Evolutionary conservation across 37 sponge, comb jelly and placozoan genomes (phyloP).

Genomic region (Spongilla lacustris): DNA sequence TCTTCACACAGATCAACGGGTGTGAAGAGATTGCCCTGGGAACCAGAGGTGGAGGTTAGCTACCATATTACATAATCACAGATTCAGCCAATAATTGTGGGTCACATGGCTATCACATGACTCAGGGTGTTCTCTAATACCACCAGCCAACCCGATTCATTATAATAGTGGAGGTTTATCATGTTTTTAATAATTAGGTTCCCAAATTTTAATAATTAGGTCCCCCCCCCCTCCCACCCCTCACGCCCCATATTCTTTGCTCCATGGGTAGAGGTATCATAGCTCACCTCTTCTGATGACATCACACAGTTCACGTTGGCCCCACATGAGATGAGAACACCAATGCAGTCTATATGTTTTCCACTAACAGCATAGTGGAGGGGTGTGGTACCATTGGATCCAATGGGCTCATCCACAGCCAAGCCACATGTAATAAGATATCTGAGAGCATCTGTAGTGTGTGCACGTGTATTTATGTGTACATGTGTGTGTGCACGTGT

Average conservation of each 20-base stretch:
- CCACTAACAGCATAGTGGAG: conserved; percentile 75
- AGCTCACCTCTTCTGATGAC: conserved; percentile 55
- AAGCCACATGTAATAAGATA: conserved; percentile 52
- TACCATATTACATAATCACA: no score
- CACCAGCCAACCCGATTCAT: not conserved
- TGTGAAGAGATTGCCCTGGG: conserved; percentile 37
- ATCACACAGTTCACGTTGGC: conserved; percentile 64
- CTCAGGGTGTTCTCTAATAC: no score
- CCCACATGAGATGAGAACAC: conserved; percentile 51
- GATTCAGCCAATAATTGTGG: no score
- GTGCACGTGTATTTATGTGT: not conserved
- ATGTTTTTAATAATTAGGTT: not conserved
- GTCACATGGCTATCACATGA: no score
- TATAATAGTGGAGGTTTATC: conserved; percentile 1
- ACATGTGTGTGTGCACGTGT: not conserved
- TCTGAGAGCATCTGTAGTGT: conserved; percentile 50
- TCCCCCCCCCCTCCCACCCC: not conserved
- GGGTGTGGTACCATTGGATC: conserved; percentile 33
- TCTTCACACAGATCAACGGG: conserved; percentile 43
- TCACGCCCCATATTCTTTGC: not conserved
- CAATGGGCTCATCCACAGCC: conserved; percentile 9
- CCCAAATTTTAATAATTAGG: not conserved
- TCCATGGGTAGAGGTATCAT: not conserved
- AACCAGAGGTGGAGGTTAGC: not conserved
- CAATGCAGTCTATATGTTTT: conserved; percentile 44